Conservation (phyloP, 1,140 invertebrate species). For the Drosophila oshimai region DNA sequence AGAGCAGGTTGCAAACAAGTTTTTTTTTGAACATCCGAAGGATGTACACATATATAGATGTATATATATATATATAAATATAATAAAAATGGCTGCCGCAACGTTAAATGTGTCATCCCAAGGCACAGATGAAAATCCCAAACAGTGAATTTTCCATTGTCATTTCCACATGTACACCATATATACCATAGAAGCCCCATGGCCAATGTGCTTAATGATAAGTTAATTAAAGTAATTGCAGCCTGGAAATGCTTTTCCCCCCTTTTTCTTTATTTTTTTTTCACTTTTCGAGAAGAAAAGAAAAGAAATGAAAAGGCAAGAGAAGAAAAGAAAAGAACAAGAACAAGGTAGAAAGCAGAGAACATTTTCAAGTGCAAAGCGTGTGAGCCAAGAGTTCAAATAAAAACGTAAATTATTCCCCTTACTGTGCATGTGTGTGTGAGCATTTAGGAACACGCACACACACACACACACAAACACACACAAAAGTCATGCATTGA, state of each 20-base stretch:
- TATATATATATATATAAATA: neutral
- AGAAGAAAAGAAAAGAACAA: constrained; percentile 35
- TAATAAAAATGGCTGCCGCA: constrained; percentile 28
- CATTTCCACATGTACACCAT: constrained; percentile 67
- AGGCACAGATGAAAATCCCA: neutral
- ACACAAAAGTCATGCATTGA: neutral
- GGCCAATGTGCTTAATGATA: constrained; percentile 70
- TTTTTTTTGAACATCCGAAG: constrained; percentile 20
- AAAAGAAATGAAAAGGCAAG: neutral
- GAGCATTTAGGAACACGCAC: constrained; percentile 23
- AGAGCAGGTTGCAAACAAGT: constrained; percentile 79
- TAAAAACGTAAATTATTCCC: constrained; percentile 53
- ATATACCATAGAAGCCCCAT: neutral
- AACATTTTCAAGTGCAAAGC: constrained; percentile 71
- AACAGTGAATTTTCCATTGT: constrained; percentile 70
- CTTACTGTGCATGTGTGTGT: neutral
- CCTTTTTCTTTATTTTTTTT: neutral
- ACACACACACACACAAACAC: neutral
- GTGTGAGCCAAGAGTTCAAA: constrained; percentile 70
- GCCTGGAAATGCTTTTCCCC: constrained; percentile 29
- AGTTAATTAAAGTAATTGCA: constrained; percentile 80
- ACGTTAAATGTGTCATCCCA: constrained; percentile 39
- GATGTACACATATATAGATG: constrained; percentile 15
- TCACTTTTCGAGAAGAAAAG: constrained; percentile 12
- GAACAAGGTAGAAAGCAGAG: constrained; percentile 26